Evolutionary conservation across 2,113 vertebrate species (phyloP), one percentile per base, ranked within the genome.

Genomic region (Uria aalge): DNA sequence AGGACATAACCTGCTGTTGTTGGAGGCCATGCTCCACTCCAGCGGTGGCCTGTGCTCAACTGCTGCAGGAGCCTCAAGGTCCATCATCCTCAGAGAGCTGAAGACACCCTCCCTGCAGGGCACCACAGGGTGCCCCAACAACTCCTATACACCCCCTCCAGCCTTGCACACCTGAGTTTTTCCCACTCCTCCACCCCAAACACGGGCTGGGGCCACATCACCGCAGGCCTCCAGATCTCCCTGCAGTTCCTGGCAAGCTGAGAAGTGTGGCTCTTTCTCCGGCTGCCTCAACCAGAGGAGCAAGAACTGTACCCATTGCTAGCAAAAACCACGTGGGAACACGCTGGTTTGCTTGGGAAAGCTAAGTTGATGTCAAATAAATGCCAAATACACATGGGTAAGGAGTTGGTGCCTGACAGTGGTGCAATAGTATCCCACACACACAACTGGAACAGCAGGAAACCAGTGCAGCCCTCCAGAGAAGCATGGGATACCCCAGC

Each of bases 41-140:
- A 55, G 64, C 0, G 0, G 17, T 8, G 21, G 30, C 11, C 40
- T 34, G 15, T 30, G 47, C 41, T 68, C 59, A 41, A 3, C 0
- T 1, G 30, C 59, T 62, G n/a, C 1, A 0, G 45, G 7, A 94
- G 5, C 36, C 26, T 69, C 21, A 40, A 68, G 9, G 20, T 53
- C 30, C 45, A 48, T 29, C 29, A 66, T 19, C 76, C 45, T 77
- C 3, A 3, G 16, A 41, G 40, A 82, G 30, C 27, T 19, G 78
- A 56, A 79, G 66, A 59, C 7, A 2, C 9, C 9, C 19, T 47
- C 24, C 20, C 56, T 48, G 52, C 38, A 56, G 48, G 19, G 11
- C 24, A 92, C 8, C 69, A 38, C 2, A 0, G 52, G 5, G 19
- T 1, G 1, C 7, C 50, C 55, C 36, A 74, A 63, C 40, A 78